Conservation (phyloP, 1,140 invertebrate species). For the Probaryconus sp. region DNA sequence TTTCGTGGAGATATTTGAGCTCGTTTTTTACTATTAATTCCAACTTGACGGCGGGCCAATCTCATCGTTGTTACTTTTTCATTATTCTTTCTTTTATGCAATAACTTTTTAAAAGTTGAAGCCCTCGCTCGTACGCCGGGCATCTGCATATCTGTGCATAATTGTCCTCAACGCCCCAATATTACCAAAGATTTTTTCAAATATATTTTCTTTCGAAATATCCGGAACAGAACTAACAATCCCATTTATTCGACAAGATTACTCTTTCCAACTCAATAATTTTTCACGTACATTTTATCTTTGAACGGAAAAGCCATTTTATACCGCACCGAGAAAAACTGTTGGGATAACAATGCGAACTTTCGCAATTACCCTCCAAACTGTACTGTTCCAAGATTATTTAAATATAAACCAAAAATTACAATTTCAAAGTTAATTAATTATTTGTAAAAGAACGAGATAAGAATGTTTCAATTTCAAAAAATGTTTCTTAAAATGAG, state of each 20-base stretch:
- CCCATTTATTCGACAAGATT: too few species aligned
- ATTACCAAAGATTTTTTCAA: conserved; percentile 14
- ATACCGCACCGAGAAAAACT: too few species aligned
- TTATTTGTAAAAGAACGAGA: background rate
- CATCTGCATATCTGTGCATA: conserved; percentile 28
- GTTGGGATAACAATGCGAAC: too few species aligned
- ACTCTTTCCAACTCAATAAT: too few species aligned
- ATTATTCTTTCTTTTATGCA: conserved; percentile 6
- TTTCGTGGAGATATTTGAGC: conserved; percentile 5
- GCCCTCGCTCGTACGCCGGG: background rate
- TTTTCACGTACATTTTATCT: too few species aligned
- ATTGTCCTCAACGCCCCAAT: conserved; percentile 9
- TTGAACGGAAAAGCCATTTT: too few species aligned
- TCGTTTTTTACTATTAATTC: conserved; percentile 6
- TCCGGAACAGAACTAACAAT: too few species aligned
- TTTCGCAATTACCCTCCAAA: too few species aligned
- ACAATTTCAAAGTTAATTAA: too few species aligned
- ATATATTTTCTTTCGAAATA: conserved; percentile 1
- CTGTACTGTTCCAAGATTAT: too few species aligned
- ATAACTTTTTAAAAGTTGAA: conserved; percentile 16
- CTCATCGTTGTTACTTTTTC: conserved; percentile 4
- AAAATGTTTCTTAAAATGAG: background rate
- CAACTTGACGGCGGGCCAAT: conserved; percentile 4
- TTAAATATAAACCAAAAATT: too few species aligned
- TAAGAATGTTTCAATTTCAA: conserved; percentile 5